Base-by-base conservation (phyloP, 2,113 vertebrate species). In the Spea multiplicata region DNA sequence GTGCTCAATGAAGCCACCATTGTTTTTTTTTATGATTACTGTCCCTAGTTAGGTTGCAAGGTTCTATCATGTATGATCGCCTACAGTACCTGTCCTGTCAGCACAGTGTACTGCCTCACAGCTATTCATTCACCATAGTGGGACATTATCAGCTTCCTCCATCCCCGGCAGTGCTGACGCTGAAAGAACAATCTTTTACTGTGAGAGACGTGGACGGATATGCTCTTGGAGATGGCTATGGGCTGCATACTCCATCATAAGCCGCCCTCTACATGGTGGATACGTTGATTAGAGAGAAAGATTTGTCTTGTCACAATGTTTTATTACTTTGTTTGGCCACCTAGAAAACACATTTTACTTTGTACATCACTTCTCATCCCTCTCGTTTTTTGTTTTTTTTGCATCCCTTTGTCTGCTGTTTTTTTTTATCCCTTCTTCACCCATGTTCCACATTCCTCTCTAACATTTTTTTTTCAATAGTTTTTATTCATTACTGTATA, bases 261-360 rank as follows among this genome's bases (percentile, higher is more conserved):
- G 81, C 86, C 85, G 83, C 83, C 82, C 87, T 88, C 85, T 68
- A 68, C 75, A 81, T 78, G 78, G 70, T 84, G 85, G 88, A 87
- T 89, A 86, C 86, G 68, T 85, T 87, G 85, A 87, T 90, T 85
- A 91, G 87, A 50, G 66, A 81, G 73, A 49, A 77, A 83, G 81
- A 84, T 90, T 80, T 84, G 83, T 88, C 84, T 78, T 77, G 82
- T 83, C 83, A 81, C 71, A 59, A 52, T 80, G 77, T 61, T 73
- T 73, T 79, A 73, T 79, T 79, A 6, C 44, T 84, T 62, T 72
- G 76, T 82, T 85, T 84, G 65, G 46, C 75, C 70, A 83, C 74
- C 67, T 78, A 78, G 71, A 73, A 84, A 82, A 50, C 46, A 73
- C 48, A 67, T 73, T 73, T 66, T 57, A 65, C 13, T 50, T 16